Conservation (phyloP, 2,888 invertebrate species). For the Synanthedon vespiformis region DNA sequence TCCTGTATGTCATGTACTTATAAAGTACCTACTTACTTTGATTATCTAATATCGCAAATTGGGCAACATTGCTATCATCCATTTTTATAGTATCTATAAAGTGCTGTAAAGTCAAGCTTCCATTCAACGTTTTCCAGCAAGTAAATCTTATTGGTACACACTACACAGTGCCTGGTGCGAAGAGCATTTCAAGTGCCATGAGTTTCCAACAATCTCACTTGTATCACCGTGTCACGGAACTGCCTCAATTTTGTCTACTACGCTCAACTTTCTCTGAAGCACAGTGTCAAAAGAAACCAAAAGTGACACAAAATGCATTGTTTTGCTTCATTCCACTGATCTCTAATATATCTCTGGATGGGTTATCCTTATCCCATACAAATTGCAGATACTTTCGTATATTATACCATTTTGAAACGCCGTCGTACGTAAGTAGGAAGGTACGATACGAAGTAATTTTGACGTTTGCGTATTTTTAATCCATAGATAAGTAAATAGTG, state of each 20-base stretch:
- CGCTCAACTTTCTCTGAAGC: not conserved
- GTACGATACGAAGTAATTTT: no score
- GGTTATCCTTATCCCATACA: no score
- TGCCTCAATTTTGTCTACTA: not conserved
- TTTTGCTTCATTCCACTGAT: no score
- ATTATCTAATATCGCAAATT: conserved; percentile 40
- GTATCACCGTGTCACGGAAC: not conserved
- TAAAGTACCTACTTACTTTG: conserved; percentile 27
- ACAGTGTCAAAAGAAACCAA: not conserved
- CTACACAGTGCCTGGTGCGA: conserved; percentile 4
- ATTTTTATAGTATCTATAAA: conserved; percentile 14
- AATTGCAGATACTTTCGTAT: no score
- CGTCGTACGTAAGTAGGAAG: no score
- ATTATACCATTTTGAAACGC: no score
- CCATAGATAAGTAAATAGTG: no score
- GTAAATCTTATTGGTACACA: conserved; percentile 3
- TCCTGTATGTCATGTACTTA: not conserved
- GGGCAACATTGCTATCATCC: conserved; percentile 45
- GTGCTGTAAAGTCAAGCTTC: conserved; percentile 1
- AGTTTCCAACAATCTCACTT: not conserved
- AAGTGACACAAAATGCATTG: not conserved
- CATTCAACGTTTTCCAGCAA: conserved; percentile 14
- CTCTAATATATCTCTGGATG: no score
- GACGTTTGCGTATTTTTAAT: no score
- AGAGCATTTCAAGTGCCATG: not conserved